Evolutionary conservation across 2,113 vertebrate genomes (phyloP), one percentile per base, ranked within the genome.

Genomic region (Chloroceryle aenea): DNA sequence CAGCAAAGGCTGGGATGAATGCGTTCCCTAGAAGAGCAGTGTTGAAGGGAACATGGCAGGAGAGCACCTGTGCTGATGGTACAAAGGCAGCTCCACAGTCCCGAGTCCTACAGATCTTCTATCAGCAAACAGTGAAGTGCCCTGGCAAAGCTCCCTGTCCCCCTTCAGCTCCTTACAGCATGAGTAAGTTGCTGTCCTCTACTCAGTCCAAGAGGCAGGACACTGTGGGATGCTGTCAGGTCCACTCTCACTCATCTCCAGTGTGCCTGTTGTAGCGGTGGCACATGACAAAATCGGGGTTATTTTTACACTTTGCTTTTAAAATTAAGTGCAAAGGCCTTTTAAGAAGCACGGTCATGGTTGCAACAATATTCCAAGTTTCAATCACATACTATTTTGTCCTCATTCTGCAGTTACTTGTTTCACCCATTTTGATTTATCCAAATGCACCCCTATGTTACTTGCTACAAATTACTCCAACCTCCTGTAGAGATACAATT

Each of bases 1-100:
- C 74, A 48, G 79, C 56, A 85, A 71, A 85, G 50, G 52, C 38
- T 72, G 47, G 3, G 7, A 56, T 76, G 55, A 81, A 32, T 1
- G 4, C 0, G 0, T 29, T 61, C 69, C n/a, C 27, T 0, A 53
- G 26, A 36, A 59, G 18, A 73, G 58, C 42, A 42, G 11, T 6
- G 0, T 2, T 9, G 9, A 67, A 75, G 22, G 56, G 62, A 90
- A 34, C 3, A 22, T 45, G n/a, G 50, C 64, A 77, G 80, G 30
- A 68, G 10, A 6, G 19, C 0, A 4, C 14, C 71, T 50, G 32
- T 81, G 82, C 73, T 77, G 68, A 42, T 38, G 76, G 73, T 17
- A 68, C 63, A 89, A 45, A 42, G 25, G 21, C 42, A 79, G 82
- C 66, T 78, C 69, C 47, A 66, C 21, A 62, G 12, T 63, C 30